Evolutionary conservation across 2,888 invertebrate species (phyloP).

Genomic region (Drosophila mimetica): DNA sequence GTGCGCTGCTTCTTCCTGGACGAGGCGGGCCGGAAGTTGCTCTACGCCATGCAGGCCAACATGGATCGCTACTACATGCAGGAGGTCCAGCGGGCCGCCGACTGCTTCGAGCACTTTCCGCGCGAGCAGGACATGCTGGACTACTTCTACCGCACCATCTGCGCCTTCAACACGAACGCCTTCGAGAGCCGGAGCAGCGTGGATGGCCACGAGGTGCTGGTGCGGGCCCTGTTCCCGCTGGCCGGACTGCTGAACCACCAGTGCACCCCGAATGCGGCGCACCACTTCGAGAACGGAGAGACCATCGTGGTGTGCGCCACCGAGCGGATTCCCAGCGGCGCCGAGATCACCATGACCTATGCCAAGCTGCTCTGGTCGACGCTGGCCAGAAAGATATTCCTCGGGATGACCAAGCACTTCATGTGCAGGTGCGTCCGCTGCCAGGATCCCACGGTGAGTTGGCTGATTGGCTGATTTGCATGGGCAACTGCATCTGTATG

Average conservation of each 20-base stretch:
- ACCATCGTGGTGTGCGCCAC: conserved; percentile 87
- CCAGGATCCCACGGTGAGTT: conserved; percentile 88
- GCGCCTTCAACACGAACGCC: conserved; percentile 84
- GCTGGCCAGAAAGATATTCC: conserved; percentile 87
- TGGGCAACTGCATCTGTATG: not conserved
- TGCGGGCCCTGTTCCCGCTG: conserved; percentile 88
- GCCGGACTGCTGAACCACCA: conserved; percentile 90
- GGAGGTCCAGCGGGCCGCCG: conserved; percentile 76
- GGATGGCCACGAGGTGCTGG: conserved; percentile 82
- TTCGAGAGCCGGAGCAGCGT: conserved; percentile 80
- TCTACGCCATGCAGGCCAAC: conserved; percentile 83
- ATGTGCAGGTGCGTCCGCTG: conserved; percentile 89
- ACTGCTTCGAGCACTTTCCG: conserved; percentile 82
- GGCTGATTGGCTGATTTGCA: conserved; percentile 39
- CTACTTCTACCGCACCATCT: conserved; percentile 82
- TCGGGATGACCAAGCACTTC: conserved; percentile 88
- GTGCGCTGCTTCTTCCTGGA: conserved; percentile 82
- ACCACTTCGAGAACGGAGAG: conserved; percentile 87
- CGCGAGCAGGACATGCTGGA: conserved; percentile 75
- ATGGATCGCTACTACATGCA: conserved; percentile 76
- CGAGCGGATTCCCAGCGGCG: conserved; percentile 87
- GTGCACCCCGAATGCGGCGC: conserved; percentile 90
- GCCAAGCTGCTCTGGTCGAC: conserved; percentile 90
- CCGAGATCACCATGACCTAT: conserved; percentile 88
- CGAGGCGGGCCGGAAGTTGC: conserved; percentile 75